Evolutionary conservation across 1,140 invertebrate genomes (phyloP).

Genomic region (Sminthurinus signatus): DNA sequence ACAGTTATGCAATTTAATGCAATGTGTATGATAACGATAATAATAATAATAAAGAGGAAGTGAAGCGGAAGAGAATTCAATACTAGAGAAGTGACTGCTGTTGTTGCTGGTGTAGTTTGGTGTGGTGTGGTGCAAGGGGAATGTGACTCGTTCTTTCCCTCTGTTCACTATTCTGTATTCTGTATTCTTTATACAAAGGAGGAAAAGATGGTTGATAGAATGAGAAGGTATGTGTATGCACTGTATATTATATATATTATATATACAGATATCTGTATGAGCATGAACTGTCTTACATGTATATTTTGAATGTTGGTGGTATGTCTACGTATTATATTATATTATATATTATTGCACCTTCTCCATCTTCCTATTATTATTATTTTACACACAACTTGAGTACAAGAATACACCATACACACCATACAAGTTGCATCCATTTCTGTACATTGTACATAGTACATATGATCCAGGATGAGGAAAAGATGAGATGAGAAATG

Average conservation of each 20-base stretch:
- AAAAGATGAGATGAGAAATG: slow-evolving; percentile 13
- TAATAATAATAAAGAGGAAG: slow-evolving; percentile 5
- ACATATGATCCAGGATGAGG: neutral
- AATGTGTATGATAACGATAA: neutral
- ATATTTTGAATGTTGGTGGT: too few species aligned
- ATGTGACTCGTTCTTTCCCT: neutral
- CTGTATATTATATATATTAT: neutral
- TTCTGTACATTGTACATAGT: too few species aligned
- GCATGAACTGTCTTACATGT: neutral
- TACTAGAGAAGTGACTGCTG: neutral
- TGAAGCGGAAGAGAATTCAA: slow-evolving; percentile 4
- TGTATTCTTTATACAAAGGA: too few species aligned
- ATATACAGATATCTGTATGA: neutral
- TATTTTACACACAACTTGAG: too few species aligned
- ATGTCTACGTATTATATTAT: too few species aligned
- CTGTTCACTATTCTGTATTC: neutral
- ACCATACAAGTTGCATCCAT: too few species aligned
- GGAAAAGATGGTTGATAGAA: too few species aligned
- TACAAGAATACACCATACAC: too few species aligned
- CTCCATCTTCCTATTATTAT: too few species aligned
- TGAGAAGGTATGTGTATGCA: too few species aligned
- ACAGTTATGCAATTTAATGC: too few species aligned
- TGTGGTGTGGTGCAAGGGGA: neutral
- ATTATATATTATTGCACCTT: too few species aligned
- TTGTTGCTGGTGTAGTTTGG: neutral